Percentiles rank a stretch among this genome's conserved stretches.
These are phyloP conservation scores for Lycorma delicatula DNA, from an alignment of 1,140 invertebrate genomes.

Conservation along the genomic window DNA sequence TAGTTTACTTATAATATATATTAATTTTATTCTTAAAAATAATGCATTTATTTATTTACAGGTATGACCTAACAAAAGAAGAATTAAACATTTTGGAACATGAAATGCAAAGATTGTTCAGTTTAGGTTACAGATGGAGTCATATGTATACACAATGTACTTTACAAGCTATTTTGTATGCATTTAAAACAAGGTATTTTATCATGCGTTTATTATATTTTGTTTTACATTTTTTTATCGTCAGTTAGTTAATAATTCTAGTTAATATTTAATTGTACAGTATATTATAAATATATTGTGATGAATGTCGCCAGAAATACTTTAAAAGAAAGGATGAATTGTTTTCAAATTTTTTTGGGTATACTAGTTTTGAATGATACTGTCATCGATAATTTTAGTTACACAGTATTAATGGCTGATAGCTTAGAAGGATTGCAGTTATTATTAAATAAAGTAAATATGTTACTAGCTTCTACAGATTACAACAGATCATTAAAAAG, in stretches of 20 bases:
- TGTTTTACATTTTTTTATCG: neutral
- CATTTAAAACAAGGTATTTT: constrained; percentile 48
- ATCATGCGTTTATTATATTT: constrained; percentile 2
- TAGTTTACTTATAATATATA: too few relatives aligned
- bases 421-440: too few relatives aligned
- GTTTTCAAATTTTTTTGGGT: neutral
- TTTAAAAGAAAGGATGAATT: neutral
- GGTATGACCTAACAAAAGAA: constrained; percentile 52
- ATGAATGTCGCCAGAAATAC: neutral
- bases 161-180: constrained; percentile 62
- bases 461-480: too few relatives aligned
- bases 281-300: neutral
- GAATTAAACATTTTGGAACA: constrained; percentile 55
- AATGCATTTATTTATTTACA: constrained; percentile 33
- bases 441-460: too few relatives aligned
- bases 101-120: constrained; percentile 56
- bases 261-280: neutral
- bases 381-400: too few relatives aligned
- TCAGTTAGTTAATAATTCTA: neutral
- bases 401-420: too few relatives aligned
- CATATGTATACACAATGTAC: constrained; percentile 75
- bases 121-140: constrained; percentile 66
- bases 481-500: too few relatives aligned
- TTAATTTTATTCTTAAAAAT: too few relatives aligned
- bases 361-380: neutral